These are phyloP conservation scores for Pithys albifrons DNA, from an alignment of 2,113 vertebrate species.

Conservation along the genomic window DNA sequence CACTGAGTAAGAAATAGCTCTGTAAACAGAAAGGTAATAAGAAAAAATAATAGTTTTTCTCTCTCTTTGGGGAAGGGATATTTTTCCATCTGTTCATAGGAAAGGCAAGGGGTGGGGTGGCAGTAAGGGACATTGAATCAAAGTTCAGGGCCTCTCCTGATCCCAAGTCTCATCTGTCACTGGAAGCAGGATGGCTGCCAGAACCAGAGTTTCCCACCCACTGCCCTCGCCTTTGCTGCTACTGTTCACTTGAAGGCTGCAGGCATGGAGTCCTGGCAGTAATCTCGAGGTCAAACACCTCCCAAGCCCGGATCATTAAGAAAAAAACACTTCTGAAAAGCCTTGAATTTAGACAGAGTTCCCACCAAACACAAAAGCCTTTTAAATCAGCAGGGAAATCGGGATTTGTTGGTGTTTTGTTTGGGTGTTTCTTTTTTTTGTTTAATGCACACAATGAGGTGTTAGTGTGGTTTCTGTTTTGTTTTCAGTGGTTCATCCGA, in stretches of 20 bases:
- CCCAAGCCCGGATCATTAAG: not conserved
- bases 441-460: slow-evolving; percentile 42
- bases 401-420: not conserved
- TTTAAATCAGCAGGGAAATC: not conserved
- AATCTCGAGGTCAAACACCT: not conserved
- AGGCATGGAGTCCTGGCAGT: not conserved
- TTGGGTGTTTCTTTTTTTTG: not conserved
- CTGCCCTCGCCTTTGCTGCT: not conserved
- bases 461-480: slow-evolving; percentile 31
- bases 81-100: slow-evolving; percentile 27
- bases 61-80: slow-evolving; percentile 7
- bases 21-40: slow-evolving; percentile 50
- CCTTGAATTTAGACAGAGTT: not conserved
- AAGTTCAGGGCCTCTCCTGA: slow-evolving; percentile 24
- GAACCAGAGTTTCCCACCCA: not conserved
- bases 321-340: slow-evolving; percentile 31
- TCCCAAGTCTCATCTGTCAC: slow-evolving; percentile 49
- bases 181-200: not conserved
- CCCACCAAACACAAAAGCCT: slow-evolving; percentile 61
- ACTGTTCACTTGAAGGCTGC: not conserved
- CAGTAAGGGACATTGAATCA: not conserved
- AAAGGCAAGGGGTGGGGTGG: not conserved
- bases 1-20: slow-evolving; percentile 49
- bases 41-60: slow-evolving; percentile 37
- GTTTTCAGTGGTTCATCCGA: slow-evolving; percentile 18